Conservation (phyloP, 2,888 invertebrate genomes). For the Synanthedon andrenaeformis region DNA sequence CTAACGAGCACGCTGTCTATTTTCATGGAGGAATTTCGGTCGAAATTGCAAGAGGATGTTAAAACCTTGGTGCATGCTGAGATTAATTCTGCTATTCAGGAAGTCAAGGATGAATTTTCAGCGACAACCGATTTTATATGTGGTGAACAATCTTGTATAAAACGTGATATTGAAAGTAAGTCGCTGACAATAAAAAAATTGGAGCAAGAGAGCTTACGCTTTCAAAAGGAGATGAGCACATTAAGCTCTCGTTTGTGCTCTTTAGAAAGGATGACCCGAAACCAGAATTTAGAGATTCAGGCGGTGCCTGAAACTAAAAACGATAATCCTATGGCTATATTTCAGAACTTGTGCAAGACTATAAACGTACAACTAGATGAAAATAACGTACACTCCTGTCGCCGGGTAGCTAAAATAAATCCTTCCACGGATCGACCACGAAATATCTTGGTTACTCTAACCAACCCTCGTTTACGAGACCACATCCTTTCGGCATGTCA, state of each 20-base stretch:
- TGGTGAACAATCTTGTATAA: too few species aligned
- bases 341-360: not conserved
- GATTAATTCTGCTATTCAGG: too few species aligned
- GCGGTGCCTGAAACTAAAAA: not conserved
- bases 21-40: too few species aligned
- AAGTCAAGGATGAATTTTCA: too few species aligned
- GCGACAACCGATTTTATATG: too few species aligned
- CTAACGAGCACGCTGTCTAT: too few species aligned
- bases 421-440: not conserved
- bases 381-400: not conserved
- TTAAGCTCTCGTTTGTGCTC: not conserved
- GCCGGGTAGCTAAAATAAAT: not conserved
- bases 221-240: not conserved
- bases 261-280: not conserved
- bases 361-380: not conserved
- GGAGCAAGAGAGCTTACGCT: too few species aligned
- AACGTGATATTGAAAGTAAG: too few species aligned
- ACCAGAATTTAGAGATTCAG: not conserved
- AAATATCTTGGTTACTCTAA: not conserved
- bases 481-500: not conserved
- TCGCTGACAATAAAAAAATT: too few species aligned
- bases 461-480: not conserved
- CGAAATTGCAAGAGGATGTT: too few species aligned
- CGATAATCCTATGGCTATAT: not conserved
- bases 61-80: too few species aligned